phyloP scores from a whole-genome alignment of 2,113 vertebrate genomes.

The Hiodon tergisus region DNA sequence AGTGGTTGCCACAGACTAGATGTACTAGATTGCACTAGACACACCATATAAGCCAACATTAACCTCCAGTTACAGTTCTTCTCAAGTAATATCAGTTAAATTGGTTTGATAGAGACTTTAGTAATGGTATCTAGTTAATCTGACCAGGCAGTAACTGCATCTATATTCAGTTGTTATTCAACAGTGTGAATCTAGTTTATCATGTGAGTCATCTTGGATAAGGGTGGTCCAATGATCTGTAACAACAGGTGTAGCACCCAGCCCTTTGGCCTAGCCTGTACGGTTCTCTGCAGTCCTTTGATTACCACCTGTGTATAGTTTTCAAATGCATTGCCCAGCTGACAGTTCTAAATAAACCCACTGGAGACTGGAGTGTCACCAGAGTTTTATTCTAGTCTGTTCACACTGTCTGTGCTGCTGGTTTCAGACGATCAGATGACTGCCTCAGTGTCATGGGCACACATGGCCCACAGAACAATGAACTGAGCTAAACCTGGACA shows the following conservation, averaged over 20 bases:
- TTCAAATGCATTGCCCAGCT: neutral
- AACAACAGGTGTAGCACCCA: constrained; percentile 14
- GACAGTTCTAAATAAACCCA: constrained; percentile 11
- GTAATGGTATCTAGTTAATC: neutral
- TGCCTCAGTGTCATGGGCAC: neutral
- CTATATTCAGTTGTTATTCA: neutral
- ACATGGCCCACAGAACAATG: neutral
- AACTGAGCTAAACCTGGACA: no score
- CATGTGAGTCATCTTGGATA: no score
- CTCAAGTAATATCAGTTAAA: no score
- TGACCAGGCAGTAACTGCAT: neutral
- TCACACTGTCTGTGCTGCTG: neutral
- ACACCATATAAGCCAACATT: no score
- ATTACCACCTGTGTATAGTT: neutral
- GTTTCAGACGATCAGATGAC: neutral
- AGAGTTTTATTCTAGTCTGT: neutral
- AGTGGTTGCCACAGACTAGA: no score
- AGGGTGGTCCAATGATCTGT: neutral
- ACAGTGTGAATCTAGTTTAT: no score
- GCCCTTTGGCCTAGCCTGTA: neutral
- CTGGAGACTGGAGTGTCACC: neutral
- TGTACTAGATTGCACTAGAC: no score
- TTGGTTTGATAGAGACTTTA: no score
- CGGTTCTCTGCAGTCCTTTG: neutral
- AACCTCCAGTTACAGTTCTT: no score